Evolutionary conservation across 2,888 invertebrate species (phyloP).

Genomic region (Cryptosula pallasiana): DNA sequence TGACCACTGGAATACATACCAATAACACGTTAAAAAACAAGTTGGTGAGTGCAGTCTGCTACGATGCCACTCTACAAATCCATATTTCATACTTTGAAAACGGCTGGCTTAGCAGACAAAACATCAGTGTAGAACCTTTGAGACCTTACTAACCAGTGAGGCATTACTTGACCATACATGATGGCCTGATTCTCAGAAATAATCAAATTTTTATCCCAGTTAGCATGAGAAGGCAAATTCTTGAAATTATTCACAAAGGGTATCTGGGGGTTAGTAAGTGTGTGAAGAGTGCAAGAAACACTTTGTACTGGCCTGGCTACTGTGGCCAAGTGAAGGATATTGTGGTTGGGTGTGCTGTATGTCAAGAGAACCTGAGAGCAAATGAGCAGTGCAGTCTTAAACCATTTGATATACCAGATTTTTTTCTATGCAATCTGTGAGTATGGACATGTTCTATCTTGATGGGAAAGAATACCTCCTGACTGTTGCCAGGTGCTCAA

Average conservation of each 20-base stretch:
- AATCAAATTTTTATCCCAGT: conserved; percentile 26
- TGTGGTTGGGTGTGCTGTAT: not conserved
- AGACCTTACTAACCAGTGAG: not conserved
- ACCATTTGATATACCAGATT: not conserved
- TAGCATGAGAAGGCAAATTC: conserved; percentile 25
- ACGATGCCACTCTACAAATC: too few relatives aligned
- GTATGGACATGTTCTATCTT: not conserved
- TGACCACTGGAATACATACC: too few relatives aligned
- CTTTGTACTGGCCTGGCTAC: conserved; percentile 26
- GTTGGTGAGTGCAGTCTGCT: too few relatives aligned
- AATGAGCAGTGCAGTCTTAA: not conserved
- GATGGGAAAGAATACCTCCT: not conserved
- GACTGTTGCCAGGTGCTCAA: not conserved
- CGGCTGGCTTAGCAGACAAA: too few relatives aligned
- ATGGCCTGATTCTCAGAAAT: conserved; percentile 26
- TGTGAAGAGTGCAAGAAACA: conserved; percentile 23
- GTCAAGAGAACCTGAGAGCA: not conserved
- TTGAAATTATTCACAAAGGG: conserved; percentile 24
- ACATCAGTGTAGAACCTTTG: not conserved
- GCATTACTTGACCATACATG: conserved; percentile 14
- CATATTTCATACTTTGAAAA: too few relatives aligned
- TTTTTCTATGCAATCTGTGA: not conserved
- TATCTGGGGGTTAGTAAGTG: conserved; percentile 26
- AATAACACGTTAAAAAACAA: too few relatives aligned
- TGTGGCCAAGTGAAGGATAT: not conserved